Evolutionary conservation across 2,888 invertebrate genomes (phyloP).

Genomic region (Sinopyrophorus schimmeli): DNA sequence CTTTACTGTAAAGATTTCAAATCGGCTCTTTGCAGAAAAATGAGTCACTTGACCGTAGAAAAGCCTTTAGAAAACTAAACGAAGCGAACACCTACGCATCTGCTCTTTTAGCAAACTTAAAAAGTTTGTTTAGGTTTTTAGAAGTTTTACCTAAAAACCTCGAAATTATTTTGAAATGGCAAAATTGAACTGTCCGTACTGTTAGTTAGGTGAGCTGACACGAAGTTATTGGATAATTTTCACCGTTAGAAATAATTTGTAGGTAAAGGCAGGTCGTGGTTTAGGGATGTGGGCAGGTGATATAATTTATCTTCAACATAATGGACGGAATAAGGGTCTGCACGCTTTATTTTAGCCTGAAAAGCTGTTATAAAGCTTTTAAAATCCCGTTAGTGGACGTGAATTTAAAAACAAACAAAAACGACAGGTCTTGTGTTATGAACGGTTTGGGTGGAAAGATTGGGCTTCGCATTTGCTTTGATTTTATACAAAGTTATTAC

Average conservation of each 20-base stretch:
- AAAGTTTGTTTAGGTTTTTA: background rate
- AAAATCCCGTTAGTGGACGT: conserved; percentile 10
- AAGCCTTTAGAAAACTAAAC: conserved; percentile 18
- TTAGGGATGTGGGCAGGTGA: conserved; percentile 37
- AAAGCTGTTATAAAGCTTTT: conserved; percentile 30
- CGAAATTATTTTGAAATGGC: too few relatives aligned
- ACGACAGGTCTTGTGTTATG: too few relatives aligned
- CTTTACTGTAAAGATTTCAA: conserved; percentile 21
- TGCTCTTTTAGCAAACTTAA: too few relatives aligned
- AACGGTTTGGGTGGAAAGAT: too few relatives aligned
- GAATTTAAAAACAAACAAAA: conserved; percentile 14
- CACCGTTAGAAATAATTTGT: conserved; percentile 27
- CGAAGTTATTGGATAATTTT: too few relatives aligned
- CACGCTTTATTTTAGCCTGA: conserved; percentile 22
- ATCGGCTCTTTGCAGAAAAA: conserved; percentile 15
- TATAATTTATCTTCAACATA: conserved; percentile 35
- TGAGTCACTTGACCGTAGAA: conserved; percentile 8
- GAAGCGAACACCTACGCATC: background rate
- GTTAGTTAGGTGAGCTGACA: too few relatives aligned
- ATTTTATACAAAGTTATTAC: too few relatives aligned
- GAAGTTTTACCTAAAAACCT: background rate
- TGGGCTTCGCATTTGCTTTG: too few relatives aligned
- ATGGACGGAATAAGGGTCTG: conserved; percentile 31
- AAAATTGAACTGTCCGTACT: too few relatives aligned
- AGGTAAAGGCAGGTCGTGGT: conserved; percentile 26